Evolutionary conservation across 2,113 vertebrate species (phyloP), one percentile per base, ranked within the genome.

Genomic region (Trogon melanurus): DNA sequence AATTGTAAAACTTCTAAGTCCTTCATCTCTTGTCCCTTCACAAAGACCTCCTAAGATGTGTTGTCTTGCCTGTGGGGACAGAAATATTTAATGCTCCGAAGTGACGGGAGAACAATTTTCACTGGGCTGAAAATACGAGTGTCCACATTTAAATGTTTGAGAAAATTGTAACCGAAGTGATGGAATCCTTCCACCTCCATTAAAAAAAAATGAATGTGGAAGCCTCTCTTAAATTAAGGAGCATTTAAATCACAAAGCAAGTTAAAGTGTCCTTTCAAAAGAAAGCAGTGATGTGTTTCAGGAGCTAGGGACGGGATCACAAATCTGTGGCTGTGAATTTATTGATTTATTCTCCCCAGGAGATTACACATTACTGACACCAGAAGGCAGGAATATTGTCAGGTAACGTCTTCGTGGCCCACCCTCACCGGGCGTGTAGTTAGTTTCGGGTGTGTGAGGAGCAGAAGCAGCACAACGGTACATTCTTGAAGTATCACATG

Each of bases 241-340:
- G 41, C 41, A 62, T 32, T 69, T 41, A 69, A 70, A 25, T 74
- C 64, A 69, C 45, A 85, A 45, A 15, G n/a, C 8, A 9, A 65
- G 25, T 3, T 70, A 5, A 89, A 72, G 34, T 54, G 36, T 25
- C 41, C 73, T 36, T 78, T 58, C 26, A 47, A 45, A 60, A 73
- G 53, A 30, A 94, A 73, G 60, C 23, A 54, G 30, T 45, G 34
- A 5, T 8, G 27, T 66, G 27, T 66, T 66, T 67, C 30, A 54
- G 51, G 75, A 71, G 27, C n/a, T 8, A 5, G 16, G 41, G 80
- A 72, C 21, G 21, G 13, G 29, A 41, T 20, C 14, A 53, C 32
- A 41, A 16, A 2, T 48, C 16, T 34, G 5, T 6, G 8, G 32
- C 60, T 0, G 0, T 50, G 13, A 16, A 41, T 86, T 86, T 25